Base-by-base conservation (phyloP, 2,113 vertebrate genomes). In the Sturnus vulgaris region DNA sequence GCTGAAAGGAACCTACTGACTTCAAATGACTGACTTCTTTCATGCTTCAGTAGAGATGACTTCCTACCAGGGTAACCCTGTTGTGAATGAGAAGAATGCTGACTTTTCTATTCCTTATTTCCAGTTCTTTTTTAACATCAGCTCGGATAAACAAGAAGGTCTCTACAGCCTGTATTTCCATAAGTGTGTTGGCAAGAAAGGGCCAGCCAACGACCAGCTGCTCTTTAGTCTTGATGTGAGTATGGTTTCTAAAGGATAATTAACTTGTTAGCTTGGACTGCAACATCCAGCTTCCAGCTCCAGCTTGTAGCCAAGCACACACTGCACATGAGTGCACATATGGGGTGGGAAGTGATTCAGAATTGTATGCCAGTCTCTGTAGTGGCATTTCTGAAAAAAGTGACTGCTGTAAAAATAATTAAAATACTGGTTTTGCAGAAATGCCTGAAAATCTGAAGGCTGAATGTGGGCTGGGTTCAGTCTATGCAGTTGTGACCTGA, bases 121-220 rank as follows among this genome's bases (percentile, higher is more conserved):
- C 27, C 96, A 99, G 98, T 99, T 99, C 96, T 98, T 75, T 60
- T 98, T 99, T 73, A 98, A 98, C 70, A 97, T 99, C 97, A 98
- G 96, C 86, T 97, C 97, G 2, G 93, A 97, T 10, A 96, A 97
- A 55, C 97, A 98, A 86, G 98, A 99, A 95, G 98, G 98, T 35
- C 98, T 99, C 59, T 99, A 99, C 93, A 99, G 98, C 92, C 98
- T 99, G 0, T 99, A 98, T 92, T 99, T 99, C 91, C 98, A 99
- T 92, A 99, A 98, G 71, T 99, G 98, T 89, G 60, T 90, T 55
- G 60, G 33, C 21, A 75, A 27, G 5, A 72, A 95, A 2, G 8
- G 33, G 15, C 31, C 4, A 2, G 15, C 73, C 12, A 75, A 55
- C 1, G 95, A 96, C 44, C 73, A 93, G 23, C 95, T 93, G 18